Evolutionary conservation across 2,888 invertebrate species (phyloP), one percentile per base, ranked within the genome.

Genomic region (Tipula lateralis): DNA sequence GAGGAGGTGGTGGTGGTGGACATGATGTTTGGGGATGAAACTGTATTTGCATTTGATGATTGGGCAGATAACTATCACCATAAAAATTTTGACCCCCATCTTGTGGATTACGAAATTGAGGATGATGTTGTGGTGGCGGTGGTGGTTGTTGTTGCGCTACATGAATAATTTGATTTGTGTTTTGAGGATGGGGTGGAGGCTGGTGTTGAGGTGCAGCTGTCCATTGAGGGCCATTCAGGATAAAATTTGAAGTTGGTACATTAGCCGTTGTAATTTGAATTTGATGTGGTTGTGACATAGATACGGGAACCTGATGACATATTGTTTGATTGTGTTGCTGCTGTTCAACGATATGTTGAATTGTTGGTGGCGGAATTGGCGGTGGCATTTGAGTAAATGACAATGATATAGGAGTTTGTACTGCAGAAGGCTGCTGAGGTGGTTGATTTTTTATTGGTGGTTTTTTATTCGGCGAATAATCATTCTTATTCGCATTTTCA

Each of bases 321-420:
- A 86, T 85, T 16, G 39, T 39, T 66, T 85, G 85, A 81, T 85
- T 34, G 13, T 34, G 83, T 85, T 81, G 85, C 6, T 85, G 85
- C 2, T 85, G 85, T 84, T 86, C 86, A 7, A 87, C 86, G 9
- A 87, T 85, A 85, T 87, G 87, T 66, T 87, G 87, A 16, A 87
- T 86, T 29, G 86, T 86, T 9, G 85, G 84, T 19, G 86, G 85
- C 13, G 86, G 87, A 36, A 86, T 85, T 16, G 86, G 85, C 13
- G 86, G 87, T n/a, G 86, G 86, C 29, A 86, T 85, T 84, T 86
- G 86, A n/a, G 86, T 86, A 13, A 84, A 83, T 29, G 85, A 85
- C n/a, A 86, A 83, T 7, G 85, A 84, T 3, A 84, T 84, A 13
- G 83, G 84, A 50, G 85, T 85, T 30, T 83, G 50, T n/a, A 85